These are phyloP conservation scores for Trematocara zebra DNA, from an alignment of 2,113 vertebrate species.

Conservation along the genomic window DNA sequence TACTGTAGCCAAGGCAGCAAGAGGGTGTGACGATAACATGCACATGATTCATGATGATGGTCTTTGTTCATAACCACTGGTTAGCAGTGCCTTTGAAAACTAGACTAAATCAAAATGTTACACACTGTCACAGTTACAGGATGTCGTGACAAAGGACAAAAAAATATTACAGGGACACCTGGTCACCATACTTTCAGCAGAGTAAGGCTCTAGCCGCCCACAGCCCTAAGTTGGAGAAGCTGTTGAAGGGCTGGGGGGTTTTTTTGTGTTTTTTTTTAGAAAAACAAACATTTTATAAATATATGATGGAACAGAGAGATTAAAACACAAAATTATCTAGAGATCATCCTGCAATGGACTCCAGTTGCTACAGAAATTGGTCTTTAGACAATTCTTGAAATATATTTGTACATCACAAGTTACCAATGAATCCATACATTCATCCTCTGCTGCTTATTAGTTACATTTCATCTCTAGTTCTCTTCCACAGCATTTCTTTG, in stretches of 20 bases:
- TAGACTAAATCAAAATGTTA: background rate
- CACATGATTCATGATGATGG: background rate
- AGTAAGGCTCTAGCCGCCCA: rapidly evolving
- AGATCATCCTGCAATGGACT: background rate
- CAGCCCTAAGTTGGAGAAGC: background rate
- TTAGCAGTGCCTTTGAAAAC: background rate
- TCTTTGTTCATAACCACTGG: background rate
- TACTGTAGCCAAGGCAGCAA: background rate
- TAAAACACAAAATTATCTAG: background rate
- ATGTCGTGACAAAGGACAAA: background rate
- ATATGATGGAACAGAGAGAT: background rate
- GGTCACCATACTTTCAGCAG: background rate
- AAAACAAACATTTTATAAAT: background rate
- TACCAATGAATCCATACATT: background rate
- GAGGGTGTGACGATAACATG: background rate
- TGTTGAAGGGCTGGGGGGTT: background rate
- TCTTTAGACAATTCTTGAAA: background rate
- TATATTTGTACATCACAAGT: background rate
- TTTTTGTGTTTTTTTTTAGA: background rate
- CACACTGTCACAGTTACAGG: rapidly evolving
- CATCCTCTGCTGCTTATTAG: background rate
- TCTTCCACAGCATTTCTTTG: rapidly evolving
- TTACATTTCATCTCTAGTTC: background rate
- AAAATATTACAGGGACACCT: background rate
- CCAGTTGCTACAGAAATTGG: background rate